A percentile compares a stretch with the other conserved stretches of the same genome.
phyloP scores from a whole-genome alignment of 1,140 invertebrate genomes.

The Drosophila varians region DNA sequence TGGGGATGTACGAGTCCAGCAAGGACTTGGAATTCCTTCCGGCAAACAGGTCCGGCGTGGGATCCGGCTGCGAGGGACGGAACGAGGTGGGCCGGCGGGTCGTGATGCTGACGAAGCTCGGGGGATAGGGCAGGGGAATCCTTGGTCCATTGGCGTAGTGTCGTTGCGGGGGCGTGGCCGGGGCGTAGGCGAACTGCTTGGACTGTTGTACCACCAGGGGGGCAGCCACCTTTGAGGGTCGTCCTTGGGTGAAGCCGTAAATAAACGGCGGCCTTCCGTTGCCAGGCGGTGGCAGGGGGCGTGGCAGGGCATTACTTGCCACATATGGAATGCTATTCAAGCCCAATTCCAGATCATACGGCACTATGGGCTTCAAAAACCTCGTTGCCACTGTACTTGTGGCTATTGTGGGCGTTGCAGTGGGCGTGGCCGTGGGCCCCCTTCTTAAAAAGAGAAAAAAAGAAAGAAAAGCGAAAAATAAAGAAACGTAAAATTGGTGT shows the following conservation, averaged over 20 bases:
- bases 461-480: not conserved
- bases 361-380: slow-evolving; percentile 61
- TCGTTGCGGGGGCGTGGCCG: slow-evolving; percentile 32
- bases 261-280: slow-evolving; percentile 4
- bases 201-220: slow-evolving; percentile 49
- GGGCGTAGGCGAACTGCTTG: slow-evolving; percentile 66
- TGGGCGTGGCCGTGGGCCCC: slow-evolving; percentile 32
- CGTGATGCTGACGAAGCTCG: slow-evolving; percentile 74
- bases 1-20: slow-evolving; percentile 79
- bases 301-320: slow-evolving; percentile 36
- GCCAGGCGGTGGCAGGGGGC: slow-evolving; percentile 7
- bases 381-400: slow-evolving; percentile 11
- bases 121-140: slow-evolving; percentile 71
- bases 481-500: no score
- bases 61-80: slow-evolving; percentile 59
- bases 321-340: slow-evolving; percentile 57
- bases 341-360: slow-evolving; percentile 63
- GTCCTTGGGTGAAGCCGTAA: slow-evolving; percentile 34
- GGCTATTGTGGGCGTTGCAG: slow-evolving; percentile 15
- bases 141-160: slow-evolving; percentile 51
- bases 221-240: not conserved
- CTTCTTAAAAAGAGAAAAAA: slow-evolving; percentile 12
- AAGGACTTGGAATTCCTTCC: slow-evolving; percentile 65
- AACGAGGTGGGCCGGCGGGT: slow-evolving; percentile 53
- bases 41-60: slow-evolving; percentile 66